phyloP scores from a whole-genome alignment of 2,113 vertebrate genomes.

The Tor tambroides region DNA sequence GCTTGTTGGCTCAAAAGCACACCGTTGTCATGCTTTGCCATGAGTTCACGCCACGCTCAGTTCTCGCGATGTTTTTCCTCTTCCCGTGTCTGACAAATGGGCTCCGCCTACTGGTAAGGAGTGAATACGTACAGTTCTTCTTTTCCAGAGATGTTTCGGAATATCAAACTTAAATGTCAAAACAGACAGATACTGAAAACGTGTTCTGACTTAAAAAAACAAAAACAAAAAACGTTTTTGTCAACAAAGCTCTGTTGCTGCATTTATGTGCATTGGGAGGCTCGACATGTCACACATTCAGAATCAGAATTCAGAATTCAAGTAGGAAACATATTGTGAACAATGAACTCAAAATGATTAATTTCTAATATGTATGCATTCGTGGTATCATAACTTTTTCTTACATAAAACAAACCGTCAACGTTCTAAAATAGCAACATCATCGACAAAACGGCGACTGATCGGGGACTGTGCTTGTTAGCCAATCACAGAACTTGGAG shows the following conservation, averaged over 20 bases:
- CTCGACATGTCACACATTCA: too few species aligned
- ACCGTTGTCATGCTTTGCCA: constrained; percentile 28
- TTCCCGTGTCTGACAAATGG: not conserved
- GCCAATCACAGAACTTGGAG: not conserved
- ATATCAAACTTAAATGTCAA: too few species aligned
- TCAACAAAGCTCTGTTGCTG: not conserved
- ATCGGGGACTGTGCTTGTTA: not conserved
- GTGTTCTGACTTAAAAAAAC: not conserved
- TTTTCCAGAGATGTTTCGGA: not conserved
- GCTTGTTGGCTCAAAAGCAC: not conserved
- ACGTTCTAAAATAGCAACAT: too few species aligned
- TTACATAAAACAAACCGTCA: too few species aligned
- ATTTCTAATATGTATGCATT: too few species aligned
- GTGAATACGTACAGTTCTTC: not conserved
- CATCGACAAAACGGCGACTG: not conserved
- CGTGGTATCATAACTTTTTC: too few species aligned
- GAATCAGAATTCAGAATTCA: too few species aligned
- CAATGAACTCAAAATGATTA: not conserved
- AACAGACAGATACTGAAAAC: not conserved
- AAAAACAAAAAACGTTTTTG: not conserved
- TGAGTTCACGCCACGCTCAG: constrained; percentile 5
- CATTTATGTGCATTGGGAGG: not conserved
- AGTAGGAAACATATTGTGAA: too few species aligned
- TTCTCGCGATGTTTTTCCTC: not conserved
- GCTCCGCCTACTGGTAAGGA: constrained; percentile 32